Base-by-base conservation (phyloP, 2,113 vertebrate genomes). In the Nibea coibor region DNA sequence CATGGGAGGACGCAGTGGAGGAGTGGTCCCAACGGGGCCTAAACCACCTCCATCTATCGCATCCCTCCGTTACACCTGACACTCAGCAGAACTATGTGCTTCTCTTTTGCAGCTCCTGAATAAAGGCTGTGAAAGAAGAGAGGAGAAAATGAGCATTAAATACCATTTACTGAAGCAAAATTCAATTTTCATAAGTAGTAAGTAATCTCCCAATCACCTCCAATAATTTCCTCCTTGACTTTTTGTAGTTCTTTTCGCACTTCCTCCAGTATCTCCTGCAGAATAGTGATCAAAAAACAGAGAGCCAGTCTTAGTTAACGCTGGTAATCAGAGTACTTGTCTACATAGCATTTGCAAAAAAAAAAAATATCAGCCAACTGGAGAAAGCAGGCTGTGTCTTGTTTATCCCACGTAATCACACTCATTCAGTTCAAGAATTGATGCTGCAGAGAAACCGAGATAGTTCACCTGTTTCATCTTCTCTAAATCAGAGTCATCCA, bases 161-260 rank as follows among this genome's bases (percentile, higher is more conserved):
- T 14, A 69, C 28, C 4, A 9, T 0, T 75, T 39, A 50, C 2
- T 26, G 5, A 76, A 58, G 17, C 7, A 35, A 43, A 61, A 24
- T 54, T 19, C 5, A 28, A 17, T 19, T 4, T 10, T 10, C 2
- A 1, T 5, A 2, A 72, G 17, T 19, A 31, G 6, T 61, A 53
- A 66, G 14, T 26, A 24, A 67, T 58, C 78, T 89, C 35, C 35
- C 8, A 9, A 39, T 39, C 28, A 94, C 97, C 96, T 95, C 95
- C 95, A 61, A 98, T 97, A 50, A 98, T 98, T 91, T 98, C 97
- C 63, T 98, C 96, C 86, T 98, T 98, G 72, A 98, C 93, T 89
- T 97, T 98, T 93, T 96, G 97, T 35, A 98, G 78, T 82, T 98
- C 97, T 88, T 96, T 96, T 75, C 96, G 94, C 92, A 98, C 96